Percentiles rank a stretch among this genome's conserved stretches.
Evolutionary conservation across 2,797 vertebrate species (phyloP).

Genomic region (Harpagifer antarcticus): DNA sequence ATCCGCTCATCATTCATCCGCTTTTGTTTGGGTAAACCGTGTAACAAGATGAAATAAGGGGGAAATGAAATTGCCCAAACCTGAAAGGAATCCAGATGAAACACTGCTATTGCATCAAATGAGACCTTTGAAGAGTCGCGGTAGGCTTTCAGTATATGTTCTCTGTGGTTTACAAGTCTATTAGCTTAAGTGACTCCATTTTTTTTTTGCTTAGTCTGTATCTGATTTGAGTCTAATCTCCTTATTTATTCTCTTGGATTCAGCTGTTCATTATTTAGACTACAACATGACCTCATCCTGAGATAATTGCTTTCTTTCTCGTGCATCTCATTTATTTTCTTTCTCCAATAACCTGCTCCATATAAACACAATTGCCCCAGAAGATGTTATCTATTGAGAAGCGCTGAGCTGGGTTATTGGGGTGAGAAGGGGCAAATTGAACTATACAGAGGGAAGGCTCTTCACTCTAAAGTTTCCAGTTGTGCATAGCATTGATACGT

Average conservation of each 20-base stretch:
- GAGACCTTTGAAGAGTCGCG: slow-evolving; percentile 2
- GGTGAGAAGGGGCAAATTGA: slow-evolving; percentile 3
- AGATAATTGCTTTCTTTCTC: slow-evolving; percentile 23
- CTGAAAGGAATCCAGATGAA: slow-evolving; percentile 25
- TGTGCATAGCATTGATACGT: background rate
- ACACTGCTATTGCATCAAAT: slow-evolving; percentile 15
- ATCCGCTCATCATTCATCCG: slow-evolving; percentile 17
- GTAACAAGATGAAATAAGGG: slow-evolving; percentile 42
- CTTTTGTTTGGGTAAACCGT: slow-evolving; percentile 42
- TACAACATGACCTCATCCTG: slow-evolving; percentile 13
- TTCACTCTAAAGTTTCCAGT: background rate
- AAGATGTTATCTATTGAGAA: slow-evolving; percentile 15
- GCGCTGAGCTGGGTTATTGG: slow-evolving; percentile 9
- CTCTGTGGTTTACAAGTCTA: slow-evolving; percentile 7
- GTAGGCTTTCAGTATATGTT: slow-evolving; percentile 1
- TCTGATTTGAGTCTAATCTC: slow-evolving; percentile 17
- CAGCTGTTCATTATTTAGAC: slow-evolving; percentile 32
- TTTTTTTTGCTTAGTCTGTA: slow-evolving; percentile 19
- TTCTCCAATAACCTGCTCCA: background rate
- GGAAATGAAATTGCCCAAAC: slow-evolving; percentile 21
- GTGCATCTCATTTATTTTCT: background rate
- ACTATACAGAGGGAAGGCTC: background rate
- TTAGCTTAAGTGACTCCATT: slow-evolving; percentile 4
- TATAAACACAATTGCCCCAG: background rate
- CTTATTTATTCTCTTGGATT: slow-evolving; percentile 27